Conservation (phyloP, 2,797 vertebrate genomes). For the Platyrinchus mystaceus region DNA sequence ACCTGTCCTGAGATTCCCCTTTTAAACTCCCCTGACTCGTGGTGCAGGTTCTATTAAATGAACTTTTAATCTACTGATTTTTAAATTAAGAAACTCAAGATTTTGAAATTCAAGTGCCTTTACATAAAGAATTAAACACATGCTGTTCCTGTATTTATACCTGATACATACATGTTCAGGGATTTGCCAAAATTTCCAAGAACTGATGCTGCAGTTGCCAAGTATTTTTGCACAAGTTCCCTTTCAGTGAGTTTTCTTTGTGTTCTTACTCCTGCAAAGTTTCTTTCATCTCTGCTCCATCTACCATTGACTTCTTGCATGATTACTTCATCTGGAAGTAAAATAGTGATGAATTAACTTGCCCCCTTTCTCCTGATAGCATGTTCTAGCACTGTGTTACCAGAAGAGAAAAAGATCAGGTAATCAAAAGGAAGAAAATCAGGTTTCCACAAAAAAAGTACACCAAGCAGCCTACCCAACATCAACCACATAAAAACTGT, state of each 20-base stretch:
- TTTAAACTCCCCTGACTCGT: rapidly evolving
- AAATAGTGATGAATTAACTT: neutral
- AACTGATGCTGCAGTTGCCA: neutral
- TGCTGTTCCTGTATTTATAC: neutral
- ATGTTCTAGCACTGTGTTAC: neutral
- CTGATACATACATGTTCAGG: neutral
- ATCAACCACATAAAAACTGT: neutral
- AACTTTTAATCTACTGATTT: neutral
- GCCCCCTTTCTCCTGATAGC: neutral
- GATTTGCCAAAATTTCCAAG: neutral
- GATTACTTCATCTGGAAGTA: neutral
- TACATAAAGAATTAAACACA: neutral
- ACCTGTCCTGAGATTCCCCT: neutral
- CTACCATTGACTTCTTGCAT: neutral
- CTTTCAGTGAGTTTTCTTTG: neutral
- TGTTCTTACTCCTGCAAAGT: neutral
- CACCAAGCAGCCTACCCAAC: neutral
- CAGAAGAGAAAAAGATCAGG: neutral
- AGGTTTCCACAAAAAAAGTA: neutral
- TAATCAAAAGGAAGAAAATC: neutral
- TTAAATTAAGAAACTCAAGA: neutral
- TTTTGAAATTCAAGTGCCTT: neutral
- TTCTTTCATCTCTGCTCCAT: neutral
- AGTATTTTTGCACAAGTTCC: neutral
- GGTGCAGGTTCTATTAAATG: neutral